Conservation (phyloP, 2,113 vertebrate genomes). For the Bombycilla garrulus region DNA sequence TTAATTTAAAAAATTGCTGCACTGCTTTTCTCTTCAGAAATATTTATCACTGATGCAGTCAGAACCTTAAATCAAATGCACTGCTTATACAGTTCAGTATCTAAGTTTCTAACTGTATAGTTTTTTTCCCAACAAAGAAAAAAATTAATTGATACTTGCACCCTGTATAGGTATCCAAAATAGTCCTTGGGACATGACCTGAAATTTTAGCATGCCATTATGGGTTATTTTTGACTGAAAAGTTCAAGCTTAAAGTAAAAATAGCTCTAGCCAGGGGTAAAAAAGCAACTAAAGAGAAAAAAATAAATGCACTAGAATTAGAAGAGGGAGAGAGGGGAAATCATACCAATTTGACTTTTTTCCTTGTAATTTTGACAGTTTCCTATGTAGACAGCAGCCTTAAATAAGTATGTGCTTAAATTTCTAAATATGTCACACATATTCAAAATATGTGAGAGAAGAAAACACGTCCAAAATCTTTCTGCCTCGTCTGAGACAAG, state of each 20-base stretch:
- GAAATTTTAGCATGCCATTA: background rate
- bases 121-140: background rate
- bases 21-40: background rate
- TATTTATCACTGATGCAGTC: background rate
- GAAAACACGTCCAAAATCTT: background rate
- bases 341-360: background rate
- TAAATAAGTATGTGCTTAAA: background rate
- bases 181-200: background rate
- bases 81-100: rapidly evolving
- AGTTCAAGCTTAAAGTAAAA: background rate
- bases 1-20: background rate
- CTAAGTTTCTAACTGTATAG: background rate
- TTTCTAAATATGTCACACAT: background rate
- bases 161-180: background rate
- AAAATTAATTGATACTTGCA: background rate
- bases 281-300: background rate
- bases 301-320: background rate
- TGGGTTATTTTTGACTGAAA: background rate
- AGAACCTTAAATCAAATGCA: background rate
- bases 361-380: background rate
- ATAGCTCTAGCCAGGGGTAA: background rate
- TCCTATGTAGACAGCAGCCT: background rate
- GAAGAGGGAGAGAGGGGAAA: background rate
- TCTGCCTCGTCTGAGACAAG: background rate
- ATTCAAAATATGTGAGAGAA: background rate